Base-by-base conservation (phyloP, 2,888 invertebrate species). In the Shargacucullia verbasci region DNA sequence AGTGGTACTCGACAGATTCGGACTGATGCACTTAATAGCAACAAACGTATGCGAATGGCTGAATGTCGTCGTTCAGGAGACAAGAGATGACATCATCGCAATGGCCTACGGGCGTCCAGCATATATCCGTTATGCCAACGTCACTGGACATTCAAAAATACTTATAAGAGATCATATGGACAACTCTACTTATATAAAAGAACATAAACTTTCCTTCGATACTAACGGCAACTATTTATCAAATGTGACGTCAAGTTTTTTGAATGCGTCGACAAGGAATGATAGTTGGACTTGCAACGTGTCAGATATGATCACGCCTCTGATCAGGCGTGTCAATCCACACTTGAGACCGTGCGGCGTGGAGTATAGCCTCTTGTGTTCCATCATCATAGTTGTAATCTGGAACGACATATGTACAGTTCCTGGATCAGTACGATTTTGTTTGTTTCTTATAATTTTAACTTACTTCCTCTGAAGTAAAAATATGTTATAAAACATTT, bases 21-120 rank as follows among this genome's bases (percentile, higher is more conserved):
- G 99, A 0, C 94, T 98, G 11, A 98, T 99, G 98, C 99, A 99
- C 85, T 95, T 98, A 94, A 96, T 99, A 63, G 98, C 98, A 1
- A 98, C 98, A 11, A 99, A 99, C 85, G 92, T 99, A 10, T 98
- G 98, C 89, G 98, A 98, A 79, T 99, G 99, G 99, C 90, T 98
- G 6, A 96, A 97, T 84, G 97, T 98, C 0, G 94, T 98, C 25
- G 96, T 98, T 11, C 97, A 97, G 83, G 98, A 98, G 85, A 98
- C 98, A 1, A 96, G 97, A 82, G 98, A 98, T 81, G 98, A 98
- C 84, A 97, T 98, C 56, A 94, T 96, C 14, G 82, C 88, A 1
- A 88, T 94, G 29, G 92, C 93, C 0, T 91, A 91, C 68, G 81
- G 86, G 35, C 83, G 83, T 0, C 88, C 89, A 15, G 78, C 84